Evolutionary conservation across 2,113 vertebrate genomes (phyloP).

Genomic region (Taxidea taxus): DNA sequence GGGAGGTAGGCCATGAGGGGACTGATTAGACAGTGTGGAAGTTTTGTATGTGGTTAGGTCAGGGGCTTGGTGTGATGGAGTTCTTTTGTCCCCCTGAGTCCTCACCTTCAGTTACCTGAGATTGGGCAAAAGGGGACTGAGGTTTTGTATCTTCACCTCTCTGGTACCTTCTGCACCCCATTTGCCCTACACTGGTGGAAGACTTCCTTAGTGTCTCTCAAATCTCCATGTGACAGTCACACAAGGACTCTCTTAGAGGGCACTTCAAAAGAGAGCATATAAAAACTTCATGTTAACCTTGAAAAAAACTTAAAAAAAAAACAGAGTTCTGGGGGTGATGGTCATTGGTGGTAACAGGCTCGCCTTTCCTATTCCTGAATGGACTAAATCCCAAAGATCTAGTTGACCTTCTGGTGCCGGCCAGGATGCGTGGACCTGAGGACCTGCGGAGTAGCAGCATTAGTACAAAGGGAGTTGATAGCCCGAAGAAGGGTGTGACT

Average conservation of each 20-base stretch:
- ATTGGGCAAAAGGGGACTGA: neutral
- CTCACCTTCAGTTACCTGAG: neutral
- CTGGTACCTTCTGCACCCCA: neutral
- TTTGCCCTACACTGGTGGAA: neutral
- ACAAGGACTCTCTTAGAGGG: neutral
- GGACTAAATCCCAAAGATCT: neutral
- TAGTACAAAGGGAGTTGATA: neutral
- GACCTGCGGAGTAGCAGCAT: neutral
- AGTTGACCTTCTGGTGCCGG: neutral
- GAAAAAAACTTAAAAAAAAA: neutral
- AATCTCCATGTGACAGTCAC: neutral
- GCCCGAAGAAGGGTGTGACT: neutral
- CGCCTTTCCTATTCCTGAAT: neutral
- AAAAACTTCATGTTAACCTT: neutral
- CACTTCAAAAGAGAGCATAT: neutral
- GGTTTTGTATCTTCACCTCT: neutral
- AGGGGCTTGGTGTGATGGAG: rapidly evolving
- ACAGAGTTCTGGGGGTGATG: neutral
- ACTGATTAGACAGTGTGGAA: neutral
- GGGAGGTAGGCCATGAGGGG: neutral
- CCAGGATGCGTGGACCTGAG: neutral
- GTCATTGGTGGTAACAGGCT: neutral
- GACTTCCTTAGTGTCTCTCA: neutral
- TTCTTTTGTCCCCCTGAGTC: neutral
- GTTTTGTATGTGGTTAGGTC: rapidly evolving